These are phyloP conservation scores for Nephrotoma appendiculata DNA, from an alignment of 2,888 invertebrate genomes.

Conservation along the genomic window DNA sequence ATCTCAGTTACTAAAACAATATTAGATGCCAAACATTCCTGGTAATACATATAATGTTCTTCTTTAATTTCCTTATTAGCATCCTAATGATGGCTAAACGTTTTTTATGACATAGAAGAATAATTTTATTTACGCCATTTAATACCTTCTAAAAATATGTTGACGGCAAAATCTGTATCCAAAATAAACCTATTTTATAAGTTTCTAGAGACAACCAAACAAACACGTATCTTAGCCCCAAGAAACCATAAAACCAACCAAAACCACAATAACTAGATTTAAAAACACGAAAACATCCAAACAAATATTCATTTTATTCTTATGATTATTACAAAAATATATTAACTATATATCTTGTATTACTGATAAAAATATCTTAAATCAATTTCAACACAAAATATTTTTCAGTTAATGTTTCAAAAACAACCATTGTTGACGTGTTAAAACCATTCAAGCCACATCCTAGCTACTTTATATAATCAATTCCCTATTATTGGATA, in stretches of 20 bases:
- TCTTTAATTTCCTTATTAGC: no score
- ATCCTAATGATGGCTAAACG: no score
- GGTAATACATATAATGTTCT: no score
- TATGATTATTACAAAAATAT: not conserved
- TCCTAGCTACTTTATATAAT: not conserved
- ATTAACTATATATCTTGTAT: no score
- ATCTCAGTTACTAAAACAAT: no score
- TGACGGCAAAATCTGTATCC: no score
- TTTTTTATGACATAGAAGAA: no score
- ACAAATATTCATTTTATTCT: not conserved
- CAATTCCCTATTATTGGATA: not conserved
- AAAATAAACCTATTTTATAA: not conserved
- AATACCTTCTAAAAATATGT: no score
- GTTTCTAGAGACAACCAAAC: not conserved
- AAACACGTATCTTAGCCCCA: not conserved
- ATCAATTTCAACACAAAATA: not conserved
- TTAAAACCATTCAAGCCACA: not conserved
- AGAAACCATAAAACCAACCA: not conserved
- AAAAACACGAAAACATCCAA: no score
- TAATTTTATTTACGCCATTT: no score
- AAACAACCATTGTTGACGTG: not conserved
- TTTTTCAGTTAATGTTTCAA: not conserved
- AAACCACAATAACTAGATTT: not conserved
- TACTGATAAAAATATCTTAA: not conserved
- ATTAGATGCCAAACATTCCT: no score